Evolutionary conservation across 53 echinoderm and acorn worm species (phyloP).

Genomic region (Stichopus horrens): DNA sequence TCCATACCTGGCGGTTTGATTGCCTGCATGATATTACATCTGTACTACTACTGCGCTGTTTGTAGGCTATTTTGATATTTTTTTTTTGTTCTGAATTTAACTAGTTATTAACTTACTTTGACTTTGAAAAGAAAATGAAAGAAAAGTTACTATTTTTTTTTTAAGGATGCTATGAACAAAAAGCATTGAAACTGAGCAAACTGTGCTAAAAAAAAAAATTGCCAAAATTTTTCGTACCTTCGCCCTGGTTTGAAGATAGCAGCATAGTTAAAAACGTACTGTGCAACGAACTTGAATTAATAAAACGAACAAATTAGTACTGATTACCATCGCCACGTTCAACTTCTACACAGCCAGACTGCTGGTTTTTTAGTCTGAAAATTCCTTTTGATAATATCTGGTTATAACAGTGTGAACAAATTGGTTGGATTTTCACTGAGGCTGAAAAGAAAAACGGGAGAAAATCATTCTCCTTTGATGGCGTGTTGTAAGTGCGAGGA

Average conservation of each 20-base stretch:
- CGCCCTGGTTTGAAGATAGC: neutral
- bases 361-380: slow-evolving; percentile 26
- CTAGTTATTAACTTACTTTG: no score
- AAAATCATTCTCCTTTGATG: slow-evolving; percentile 20
- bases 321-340: slow-evolving; percentile 20
- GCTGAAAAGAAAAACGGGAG: neutral
- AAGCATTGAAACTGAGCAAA: no score
- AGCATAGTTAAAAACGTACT: neutral
- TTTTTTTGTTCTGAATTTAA: no score
- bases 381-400: slow-evolving; percentile 36
- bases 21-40: no score
- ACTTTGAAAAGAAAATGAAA: no score
- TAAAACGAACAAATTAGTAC: slow-evolving; percentile 38
- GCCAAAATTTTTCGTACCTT: neutral
- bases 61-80: no score
- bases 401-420: slow-evolving; percentile 45
- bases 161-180: no score
- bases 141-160: no score
- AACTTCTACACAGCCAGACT: slow-evolving; percentile 18
- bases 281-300: slow-evolving; percentile 37
- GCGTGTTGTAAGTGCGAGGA: slow-evolving; percentile 8
- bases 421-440: slow-evolving; percentile 36
- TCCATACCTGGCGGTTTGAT: no score
- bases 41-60: no score
- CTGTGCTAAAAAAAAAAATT: no score